phyloP scores from a whole-genome alignment of 2,113 vertebrate genomes.

The Cromileptes altivelis region DNA sequence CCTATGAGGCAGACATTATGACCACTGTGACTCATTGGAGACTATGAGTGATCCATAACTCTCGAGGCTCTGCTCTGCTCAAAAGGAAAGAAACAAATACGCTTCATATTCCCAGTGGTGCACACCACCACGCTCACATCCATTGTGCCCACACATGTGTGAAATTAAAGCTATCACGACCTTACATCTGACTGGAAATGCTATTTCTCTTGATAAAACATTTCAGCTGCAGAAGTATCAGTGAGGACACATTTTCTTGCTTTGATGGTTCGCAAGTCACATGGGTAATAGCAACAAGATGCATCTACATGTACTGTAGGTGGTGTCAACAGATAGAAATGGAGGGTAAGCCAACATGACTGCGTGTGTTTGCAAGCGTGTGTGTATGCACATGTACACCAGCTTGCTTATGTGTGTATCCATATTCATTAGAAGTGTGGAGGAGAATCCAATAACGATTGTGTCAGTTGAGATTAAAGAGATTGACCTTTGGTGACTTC shows the following conservation, averaged over 20 bases:
- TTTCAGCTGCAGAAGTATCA: slow-evolving; percentile 65
- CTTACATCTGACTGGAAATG: slow-evolving; percentile 76
- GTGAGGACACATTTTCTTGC: slow-evolving; percentile 70
- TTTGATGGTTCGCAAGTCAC: slow-evolving; percentile 67
- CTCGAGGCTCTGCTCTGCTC: slow-evolving; percentile 40
- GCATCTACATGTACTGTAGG: slow-evolving; percentile 85
- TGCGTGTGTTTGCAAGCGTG: slow-evolving; percentile 56
- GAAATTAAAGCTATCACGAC: slow-evolving; percentile 84
- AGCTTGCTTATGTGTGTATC: slow-evolving; percentile 67
- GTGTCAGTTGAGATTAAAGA: slow-evolving; percentile 84
- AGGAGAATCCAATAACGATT: slow-evolving; percentile 76
- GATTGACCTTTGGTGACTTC: slow-evolving; percentile 84
- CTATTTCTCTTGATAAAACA: slow-evolving; percentile 78
- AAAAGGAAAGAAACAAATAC: slow-evolving; percentile 69
- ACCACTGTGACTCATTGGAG: slow-evolving; percentile 41
- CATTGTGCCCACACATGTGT: slow-evolving; percentile 81
- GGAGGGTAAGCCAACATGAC: neutral
- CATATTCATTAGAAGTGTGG: slow-evolving; percentile 89
- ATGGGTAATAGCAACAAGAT: slow-evolving; percentile 76
- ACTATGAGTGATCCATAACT: slow-evolving; percentile 40
- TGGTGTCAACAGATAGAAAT: slow-evolving; percentile 80
- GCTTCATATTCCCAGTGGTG: slow-evolving; percentile 63
- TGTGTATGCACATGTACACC: slow-evolving; percentile 24
- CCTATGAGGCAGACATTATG: slow-evolving; percentile 24
- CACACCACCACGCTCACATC: slow-evolving; percentile 57